These are phyloP conservation scores for Bergia puertoricense DNA, from an alignment of 92 coral and sea anemone genomes.

Conservation along the genomic window DNA sequence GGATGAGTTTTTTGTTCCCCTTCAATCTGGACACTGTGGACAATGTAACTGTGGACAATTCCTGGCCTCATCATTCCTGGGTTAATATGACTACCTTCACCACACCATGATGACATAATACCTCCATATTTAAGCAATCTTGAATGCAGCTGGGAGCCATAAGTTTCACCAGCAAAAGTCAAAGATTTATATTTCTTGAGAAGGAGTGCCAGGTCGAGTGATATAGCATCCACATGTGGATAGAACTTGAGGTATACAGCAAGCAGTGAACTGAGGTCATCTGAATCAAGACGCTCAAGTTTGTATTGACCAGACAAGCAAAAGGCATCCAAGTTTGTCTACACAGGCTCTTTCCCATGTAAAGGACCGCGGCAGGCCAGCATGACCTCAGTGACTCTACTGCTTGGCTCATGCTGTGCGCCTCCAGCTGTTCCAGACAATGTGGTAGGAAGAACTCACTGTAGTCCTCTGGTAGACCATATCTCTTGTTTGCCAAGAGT, in stretches of 20 bases:
- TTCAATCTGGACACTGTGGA: conserved; percentile 30
- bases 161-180: conserved; percentile 49
- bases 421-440: conserved; percentile 34
- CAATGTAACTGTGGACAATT: conserved; percentile 47
- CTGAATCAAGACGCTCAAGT: conserved; percentile 40
- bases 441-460: conserved; percentile 30
- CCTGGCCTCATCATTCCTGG: conserved; percentile 46
- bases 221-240: conserved; percentile 26
- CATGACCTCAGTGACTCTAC: not conserved
- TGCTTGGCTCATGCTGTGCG: conserved; percentile 3
- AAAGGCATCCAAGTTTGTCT: conserved; percentile 37
- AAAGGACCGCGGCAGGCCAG: conserved; percentile 45
- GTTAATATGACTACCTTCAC: not conserved
- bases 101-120: conserved; percentile 60
- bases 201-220: conserved; percentile 28
- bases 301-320: conserved; percentile 34
- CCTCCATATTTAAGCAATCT: conserved; percentile 48
- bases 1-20: conserved; percentile 47
- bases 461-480: conserved; percentile 27
- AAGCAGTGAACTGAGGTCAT: conserved; percentile 36
- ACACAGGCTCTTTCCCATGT: conserved; percentile 38
- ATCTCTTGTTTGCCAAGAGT: not conserved
- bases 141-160: conserved; percentile 39
- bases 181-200: conserved; percentile 51
- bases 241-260: conserved; percentile 36